These are phyloP conservation scores for Drosophila dives DNA, from an alignment of 2,888 invertebrate species.

Conservation along the genomic window DNA sequence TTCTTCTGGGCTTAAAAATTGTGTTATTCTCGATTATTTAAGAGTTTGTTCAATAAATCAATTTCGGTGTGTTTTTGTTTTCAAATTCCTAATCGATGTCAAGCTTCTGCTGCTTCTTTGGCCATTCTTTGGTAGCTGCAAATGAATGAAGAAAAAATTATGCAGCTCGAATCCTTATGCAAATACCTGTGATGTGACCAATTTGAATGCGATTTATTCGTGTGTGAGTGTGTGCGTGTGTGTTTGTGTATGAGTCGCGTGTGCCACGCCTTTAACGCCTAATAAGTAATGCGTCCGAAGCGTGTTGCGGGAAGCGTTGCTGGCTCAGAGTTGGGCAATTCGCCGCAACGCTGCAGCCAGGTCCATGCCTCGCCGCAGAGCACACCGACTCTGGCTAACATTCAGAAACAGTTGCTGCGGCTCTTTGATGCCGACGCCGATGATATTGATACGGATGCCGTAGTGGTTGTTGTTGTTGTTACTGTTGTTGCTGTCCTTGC, in stretches of 20 bases:
- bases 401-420: slow-evolving; percentile 75
- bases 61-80: slow-evolving; percentile 48
- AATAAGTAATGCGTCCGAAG: slow-evolving; percentile 68
- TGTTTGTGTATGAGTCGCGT: slow-evolving; percentile 40
- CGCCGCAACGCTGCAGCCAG: slow-evolving; percentile 73
- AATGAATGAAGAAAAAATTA: not conserved
- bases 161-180: slow-evolving; percentile 37
- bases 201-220: slow-evolving; percentile 34
- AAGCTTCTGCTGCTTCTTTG: slow-evolving; percentile 12
- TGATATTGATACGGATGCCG: slow-evolving; percentile 33
- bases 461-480: slow-evolving; percentile 27
- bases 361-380: slow-evolving; percentile 69
- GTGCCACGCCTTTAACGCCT: slow-evolving; percentile 50
- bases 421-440: slow-evolving; percentile 58
- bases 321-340: slow-evolving; percentile 71
- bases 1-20: slow-evolving; percentile 63
- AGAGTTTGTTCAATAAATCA: slow-evolving; percentile 29
- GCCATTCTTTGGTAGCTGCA: not conserved
- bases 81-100: slow-evolving; percentile 13
- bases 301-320: slow-evolving; percentile 67
- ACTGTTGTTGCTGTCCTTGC: slow-evolving; percentile 34
- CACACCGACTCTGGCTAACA: slow-evolving; percentile 77
- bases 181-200: slow-evolving; percentile 26
- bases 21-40: slow-evolving; percentile 37
- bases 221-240: not conserved